Conservation (phyloP, 1,140 invertebrate species). For the Drosophila pectinifera region DNA sequence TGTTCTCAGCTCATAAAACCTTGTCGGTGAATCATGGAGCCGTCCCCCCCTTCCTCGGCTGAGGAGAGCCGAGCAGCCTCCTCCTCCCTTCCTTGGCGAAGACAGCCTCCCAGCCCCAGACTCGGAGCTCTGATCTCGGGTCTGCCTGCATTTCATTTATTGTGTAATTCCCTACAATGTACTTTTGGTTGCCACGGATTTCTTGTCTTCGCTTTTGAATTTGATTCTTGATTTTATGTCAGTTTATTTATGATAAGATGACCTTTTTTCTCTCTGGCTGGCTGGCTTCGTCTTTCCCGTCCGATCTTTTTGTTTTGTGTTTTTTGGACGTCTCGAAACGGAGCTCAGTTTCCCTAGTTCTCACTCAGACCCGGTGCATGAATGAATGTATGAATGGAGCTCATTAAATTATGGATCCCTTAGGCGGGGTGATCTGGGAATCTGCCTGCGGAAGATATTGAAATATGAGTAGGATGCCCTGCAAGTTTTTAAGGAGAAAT, state of each 20-base stretch:
- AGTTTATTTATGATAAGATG: conserved; percentile 84
- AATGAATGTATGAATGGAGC: conserved; percentile 79
- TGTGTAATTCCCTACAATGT: conserved; percentile 81
- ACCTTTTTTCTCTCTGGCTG: conserved; percentile 63
- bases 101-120: conserved; percentile 15
- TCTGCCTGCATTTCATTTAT: conserved; percentile 83
- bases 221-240: conserved; percentile 84
- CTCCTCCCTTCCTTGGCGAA: background rate
- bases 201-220: conserved; percentile 75
- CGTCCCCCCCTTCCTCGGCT: conserved; percentile 16
- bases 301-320: conserved; percentile 19
- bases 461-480: conserved; percentile 70
- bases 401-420: conserved; percentile 79
- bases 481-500: conserved; percentile 19
- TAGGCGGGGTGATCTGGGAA: conserved; percentile 53
- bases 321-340: conserved; percentile 41
- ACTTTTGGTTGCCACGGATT: conserved; percentile 79
- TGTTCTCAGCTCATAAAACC: conserved; percentile 82
- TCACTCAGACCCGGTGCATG: conserved; percentile 36
- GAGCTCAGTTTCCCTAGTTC: conserved; percentile 59
- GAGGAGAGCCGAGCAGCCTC: too few relatives aligned
- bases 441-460: conserved; percentile 52
- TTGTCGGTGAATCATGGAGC: conserved; percentile 71
- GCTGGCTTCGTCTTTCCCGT: conserved; percentile 24
- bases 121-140: conserved; percentile 54